Base-by-base conservation (phyloP, 2,113 vertebrate genomes). In the Anthoscopus minutus region DNA sequence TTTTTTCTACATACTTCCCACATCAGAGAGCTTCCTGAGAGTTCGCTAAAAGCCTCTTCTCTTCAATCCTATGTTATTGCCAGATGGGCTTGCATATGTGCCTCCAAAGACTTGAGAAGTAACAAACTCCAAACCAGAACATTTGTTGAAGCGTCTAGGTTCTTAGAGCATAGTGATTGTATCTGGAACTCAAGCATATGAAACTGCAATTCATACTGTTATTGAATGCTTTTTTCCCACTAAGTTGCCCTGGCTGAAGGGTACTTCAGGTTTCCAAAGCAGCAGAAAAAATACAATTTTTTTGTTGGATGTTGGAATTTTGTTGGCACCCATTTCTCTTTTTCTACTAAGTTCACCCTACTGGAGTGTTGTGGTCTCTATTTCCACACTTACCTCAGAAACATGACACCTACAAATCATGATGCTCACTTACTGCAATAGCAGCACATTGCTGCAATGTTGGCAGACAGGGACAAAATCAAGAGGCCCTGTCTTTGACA, bases 401-500 rank as follows among this genome's bases (percentile, higher is more conserved):
- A 57, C 2, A 47, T 1, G 7, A 38, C 19, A 57, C 23, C 42
- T 35, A 25, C 5, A 33, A 71, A 38, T 14, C 15, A 65, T 0
- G 5, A 73, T 6, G 23, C 8, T 70, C 25, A 9, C 37, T 42
- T 24, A 65, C 9, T 10, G 30, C 21, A 45, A 53, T 4, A 69
- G 13, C 31, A 62, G 17, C 15, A 20, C 7, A 24, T 5, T 0
- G 2, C 67, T 53, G 10, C 0, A 0, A 14, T 28, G 45, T 50
- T 44, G 1, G 3, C 21, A 77, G 15, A 21, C 5, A 28, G 30
- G 16, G 25, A 27, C 1, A 11, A 54, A 50, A 67, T 11, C 50
- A 33, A 70, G 47, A 38, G 35, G 24, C 27, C 51, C 58, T 15
- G 14, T 27, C 40, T 40, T 25, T 11, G 12, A 51, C 1, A 72